Evolutionary conservation across 2,113 vertebrate genomes (phyloP).

Genomic region (Anthoscopus minutus): DNA sequence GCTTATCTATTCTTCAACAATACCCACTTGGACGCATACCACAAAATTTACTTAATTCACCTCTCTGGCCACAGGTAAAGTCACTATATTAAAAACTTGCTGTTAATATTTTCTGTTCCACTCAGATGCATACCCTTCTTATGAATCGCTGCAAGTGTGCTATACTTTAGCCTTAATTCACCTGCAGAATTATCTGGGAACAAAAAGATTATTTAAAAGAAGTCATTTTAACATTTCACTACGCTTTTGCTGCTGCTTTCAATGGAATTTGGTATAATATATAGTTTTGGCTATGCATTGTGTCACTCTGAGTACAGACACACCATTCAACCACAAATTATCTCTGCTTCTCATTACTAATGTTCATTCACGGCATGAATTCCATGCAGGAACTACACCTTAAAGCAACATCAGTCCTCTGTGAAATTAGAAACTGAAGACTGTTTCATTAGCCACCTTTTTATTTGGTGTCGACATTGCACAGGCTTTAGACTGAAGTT

Average conservation of each 20-base stretch:
- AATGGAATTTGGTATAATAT: constrained; percentile 41
- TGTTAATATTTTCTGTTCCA: background rate
- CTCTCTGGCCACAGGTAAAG: background rate
- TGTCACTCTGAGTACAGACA: constrained; percentile 31
- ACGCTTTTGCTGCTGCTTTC: constrained; percentile 2
- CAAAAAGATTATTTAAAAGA: constrained; percentile 41
- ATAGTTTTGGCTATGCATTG: background rate
- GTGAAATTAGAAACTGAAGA: constrained; percentile 67
- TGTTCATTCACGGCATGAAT: constrained; percentile 52
- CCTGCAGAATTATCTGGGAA: constrained; percentile 18
- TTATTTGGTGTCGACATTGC: constrained; percentile 1
- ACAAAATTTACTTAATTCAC: background rate
- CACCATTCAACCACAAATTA: constrained; percentile 60
- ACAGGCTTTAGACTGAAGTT: constrained; percentile 30
- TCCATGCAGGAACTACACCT: constrained; percentile 26
- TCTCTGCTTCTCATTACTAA: constrained; percentile 62
- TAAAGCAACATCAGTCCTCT: constrained; percentile 58
- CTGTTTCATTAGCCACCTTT: constrained; percentile 46
- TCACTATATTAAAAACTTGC: background rate
- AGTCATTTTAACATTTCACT: constrained; percentile 32
- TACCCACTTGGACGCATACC: background rate
- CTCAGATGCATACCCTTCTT: background rate
- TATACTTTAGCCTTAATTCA: background rate
- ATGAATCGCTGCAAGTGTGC: background rate
- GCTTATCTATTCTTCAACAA: background rate